Evolutionary conservation across 2,797 vertebrate species (phyloP), one percentile per base, ranked within the genome.

Genomic region (Zalophus californianus): DNA sequence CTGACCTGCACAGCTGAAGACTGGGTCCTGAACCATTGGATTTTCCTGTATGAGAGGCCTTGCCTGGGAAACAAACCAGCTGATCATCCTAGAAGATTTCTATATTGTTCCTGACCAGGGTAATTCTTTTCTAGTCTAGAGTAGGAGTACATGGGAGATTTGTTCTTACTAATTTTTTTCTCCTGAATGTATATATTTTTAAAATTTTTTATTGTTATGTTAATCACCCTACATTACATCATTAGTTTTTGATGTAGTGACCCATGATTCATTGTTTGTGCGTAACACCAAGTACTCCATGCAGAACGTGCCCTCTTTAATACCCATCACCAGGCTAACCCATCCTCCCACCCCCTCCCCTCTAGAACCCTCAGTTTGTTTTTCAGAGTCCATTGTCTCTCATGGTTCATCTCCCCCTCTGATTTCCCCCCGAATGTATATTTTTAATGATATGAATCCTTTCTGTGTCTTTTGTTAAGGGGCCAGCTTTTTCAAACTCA

Each of bases 91-190:
- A 95, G 52, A 93, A 91, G 44, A 73, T 88, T 88, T 96, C 48
- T 91, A 1, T 91, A 87, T 82, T 93, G 48, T 93, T 88, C 23
- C 90, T 72, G 44, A 75, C 14, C 32, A 88, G 27, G 50, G 29
- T 3, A 68, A 41, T 87, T 95, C 44, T 94, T 93, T 87, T 70
- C 35, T 94, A 50, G 35, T 94, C 29, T 94, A n/a, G 44, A 85
- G 14, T 56, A 32, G 35, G 25, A 68, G 23, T 66, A 52, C 58
- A 62, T 87, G 62, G 78, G 41, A 90, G 32, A 83, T 90, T 68
- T 96, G 35, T 35, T 75, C 38, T 94, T 88, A 68, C 25, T 89
- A 52, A 93, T 8, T 54, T 77, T 80, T 95, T 86, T 75, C 58
- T 79, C 52, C 11, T 60, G 38, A 82, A 73, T 92, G n/a, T 75